These are phyloP conservation scores for Lepidurus apus DNA, from an alignment of 1,140 invertebrate genomes.

Conservation along the genomic window DNA sequence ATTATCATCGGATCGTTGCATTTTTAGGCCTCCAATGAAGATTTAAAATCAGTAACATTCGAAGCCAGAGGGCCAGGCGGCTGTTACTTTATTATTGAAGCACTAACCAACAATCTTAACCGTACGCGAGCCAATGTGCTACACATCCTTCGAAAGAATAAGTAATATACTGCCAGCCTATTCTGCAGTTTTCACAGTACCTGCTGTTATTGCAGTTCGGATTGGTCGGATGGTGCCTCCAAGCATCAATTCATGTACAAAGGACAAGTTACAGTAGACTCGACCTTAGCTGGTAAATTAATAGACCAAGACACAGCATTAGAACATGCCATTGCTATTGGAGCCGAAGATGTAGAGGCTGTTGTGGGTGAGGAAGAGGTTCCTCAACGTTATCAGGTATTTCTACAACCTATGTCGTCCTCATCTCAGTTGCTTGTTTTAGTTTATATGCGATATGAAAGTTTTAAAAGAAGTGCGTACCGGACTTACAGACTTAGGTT, in stretches of 20 bases:
- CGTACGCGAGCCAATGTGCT: slow-evolving; percentile 31
- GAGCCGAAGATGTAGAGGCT: slow-evolving; percentile 30
- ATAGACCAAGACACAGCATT: slow-evolving; percentile 19
- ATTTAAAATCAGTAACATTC: slow-evolving; percentile 24
- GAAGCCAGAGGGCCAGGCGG: slow-evolving; percentile 29
- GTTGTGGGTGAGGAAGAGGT: background rate
- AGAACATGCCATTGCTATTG: slow-evolving; percentile 28
- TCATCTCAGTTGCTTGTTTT: background rate
- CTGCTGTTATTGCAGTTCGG: slow-evolving; percentile 17
- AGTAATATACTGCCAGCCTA: slow-evolving; percentile 25
- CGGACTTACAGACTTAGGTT: slow-evolving; percentile 16
- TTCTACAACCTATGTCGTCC: background rate
- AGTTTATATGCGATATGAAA: slow-evolving; percentile 27
- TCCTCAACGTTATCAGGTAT: background rate
- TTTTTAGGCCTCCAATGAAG: slow-evolving; percentile 24
- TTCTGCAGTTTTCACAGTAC: background rate
- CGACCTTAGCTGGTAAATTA: background rate
- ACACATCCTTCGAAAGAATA: slow-evolving; percentile 29
- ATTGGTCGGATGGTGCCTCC: slow-evolving; percentile 28
- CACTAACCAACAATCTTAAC: slow-evolving; percentile 12
- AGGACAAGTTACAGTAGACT: slow-evolving; percentile 27
- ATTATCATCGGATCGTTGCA: background rate
- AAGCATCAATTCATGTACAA: slow-evolving; percentile 28
- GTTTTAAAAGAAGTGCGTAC: slow-evolving; percentile 26
- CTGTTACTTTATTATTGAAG: slow-evolving; percentile 27